Base-by-base conservation (phyloP, 2,113 vertebrate genomes). In the Vireo altiloquus region DNA sequence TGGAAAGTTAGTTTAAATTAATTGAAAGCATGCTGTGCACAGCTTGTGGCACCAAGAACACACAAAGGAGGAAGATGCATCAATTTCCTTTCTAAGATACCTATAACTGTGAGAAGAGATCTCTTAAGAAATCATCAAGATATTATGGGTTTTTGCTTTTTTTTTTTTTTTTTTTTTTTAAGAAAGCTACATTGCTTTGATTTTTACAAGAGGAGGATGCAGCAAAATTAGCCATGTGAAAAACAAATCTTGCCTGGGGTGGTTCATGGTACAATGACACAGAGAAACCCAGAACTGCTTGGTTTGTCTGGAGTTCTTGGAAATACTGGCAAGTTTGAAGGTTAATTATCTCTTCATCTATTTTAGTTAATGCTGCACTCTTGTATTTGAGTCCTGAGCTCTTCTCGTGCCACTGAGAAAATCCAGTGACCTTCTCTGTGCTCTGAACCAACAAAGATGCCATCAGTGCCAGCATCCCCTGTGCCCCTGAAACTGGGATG, bases 1-100 rank as follows among this genome's bases (percentile, higher is more conserved):
- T 98, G 97, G 97, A 96, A 97, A 97, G 96, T 97, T 98, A 96
- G 97, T 95, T 97, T 97, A 97, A 97, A 97, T 98, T 98, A 98
- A 98, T 98, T 97, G 97, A 97, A 95, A 95, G 90, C 96, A 75
- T 89, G 96, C 97, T 97, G 97, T 96, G 97, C 97, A 95, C 97
- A 97, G 97, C 96, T 93, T 97, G 97, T 63, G 94, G 94, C 79
- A 83, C 75, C 61, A 87, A 81, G 96, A 97, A 95, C 92, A 97
- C 4, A 90, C 94, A 93, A 92, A 82, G 83, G 86, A 92, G 72
- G 87, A 57, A 92, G 93, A 95, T 60, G 70, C 94, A 97, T 96
- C 96, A 95, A 97, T 97, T 97, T 92, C 86, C 49, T 92, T 94
- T 63, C 94, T 94, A 96, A 82, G 83, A 86, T 91, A 94, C 96